Evolutionary conservation across 2,888 invertebrate genomes (phyloP), one percentile per base, ranked within the genome.

Genomic region (Pemphredon lugubris): DNA sequence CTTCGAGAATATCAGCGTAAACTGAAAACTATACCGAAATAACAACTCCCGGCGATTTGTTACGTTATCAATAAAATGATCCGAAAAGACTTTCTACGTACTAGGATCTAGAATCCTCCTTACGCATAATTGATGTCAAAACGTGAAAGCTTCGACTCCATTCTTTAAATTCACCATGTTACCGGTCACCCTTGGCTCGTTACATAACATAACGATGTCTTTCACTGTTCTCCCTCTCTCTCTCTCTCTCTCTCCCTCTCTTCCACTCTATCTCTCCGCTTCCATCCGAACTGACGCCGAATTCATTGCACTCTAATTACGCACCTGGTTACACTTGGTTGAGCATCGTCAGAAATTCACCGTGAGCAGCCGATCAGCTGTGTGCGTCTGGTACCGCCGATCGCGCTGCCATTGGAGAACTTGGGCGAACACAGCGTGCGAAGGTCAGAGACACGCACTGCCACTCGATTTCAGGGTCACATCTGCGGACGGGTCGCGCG

Each of bases 391-490:
- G 54, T 50, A 64, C 37, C 58, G 39, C 37, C 30, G 39, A 18
- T 23, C 61, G 48, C 53, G 51, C 70, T 64, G 59, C 65, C 72
- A 66, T 71, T 63, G 66, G 50, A 37, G 50, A 64, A 70, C 42
- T 32, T 51, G 58, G n/a, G 63, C 23, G 63, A 70, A 58, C 44
- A 14, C 45, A 48, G 47, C 16, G 71, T 66, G 47, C 55, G 60
- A 66, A 69, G 75, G 72, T 75, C 68, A 73, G 69, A 77, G 37
- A 53, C 65, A 71, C 57, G 61, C 70, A 69, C 73, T 71, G 54
- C 72, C 60, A 73, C 63, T 73, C 39, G 14, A 50, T 55, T 58
- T 61, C 76, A 75, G 55, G 64, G 59, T 44, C 79, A 69, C 69
- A 26, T 44, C 13, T 50, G 16, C 39, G 60, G 20, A 32, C 9